A percentile compares a stretch with the other conserved stretches of the same genome.
phyloP scores from a whole-genome alignment of 2,888 invertebrate genomes.

The Drosophila glabriapex region DNA sequence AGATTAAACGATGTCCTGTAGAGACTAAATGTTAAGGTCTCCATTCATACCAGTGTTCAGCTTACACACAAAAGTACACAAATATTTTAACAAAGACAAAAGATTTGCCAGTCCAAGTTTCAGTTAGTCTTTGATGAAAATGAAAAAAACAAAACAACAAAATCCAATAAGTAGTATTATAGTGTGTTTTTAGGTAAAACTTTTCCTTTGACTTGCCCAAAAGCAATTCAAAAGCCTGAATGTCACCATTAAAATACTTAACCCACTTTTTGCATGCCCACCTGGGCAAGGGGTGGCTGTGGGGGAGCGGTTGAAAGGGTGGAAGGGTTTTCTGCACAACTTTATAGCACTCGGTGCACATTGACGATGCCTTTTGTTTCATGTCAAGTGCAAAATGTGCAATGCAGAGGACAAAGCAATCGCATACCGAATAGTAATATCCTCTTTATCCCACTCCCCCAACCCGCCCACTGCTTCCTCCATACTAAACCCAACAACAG shows the following conservation, averaged over 20 bases:
- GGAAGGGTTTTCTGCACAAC: not conserved
- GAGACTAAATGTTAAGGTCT: not conserved
- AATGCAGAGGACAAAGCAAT: slow-evolving; percentile 69
- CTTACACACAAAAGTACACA: not conserved
- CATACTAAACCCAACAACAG: slow-evolving; percentile 47
- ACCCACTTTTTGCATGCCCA: slow-evolving; percentile 43
- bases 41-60: too few relatives aligned
- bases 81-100: not conserved
- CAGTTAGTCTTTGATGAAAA: not conserved
- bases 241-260: slow-evolving; percentile 59
- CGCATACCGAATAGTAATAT: slow-evolving; percentile 41
- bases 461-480: not conserved
- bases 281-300: not conserved
- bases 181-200: not conserved
- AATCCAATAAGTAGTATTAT: not conserved
- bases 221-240: slow-evolving; percentile 32
- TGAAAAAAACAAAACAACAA: not conserved
- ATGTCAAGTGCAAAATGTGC: slow-evolving; percentile 74
- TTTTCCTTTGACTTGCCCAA: slow-evolving; percentile 1
- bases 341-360: not conserved
- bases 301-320: not conserved
- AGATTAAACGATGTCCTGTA: not conserved
- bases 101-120: not conserved
- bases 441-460: not conserved
- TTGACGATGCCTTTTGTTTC: slow-evolving; percentile 58